Evolutionary conservation across 2,113 vertebrate genomes (phyloP), one percentile per base, ranked within the genome.

Genomic region (Aptenodytes patagonicus): DNA sequence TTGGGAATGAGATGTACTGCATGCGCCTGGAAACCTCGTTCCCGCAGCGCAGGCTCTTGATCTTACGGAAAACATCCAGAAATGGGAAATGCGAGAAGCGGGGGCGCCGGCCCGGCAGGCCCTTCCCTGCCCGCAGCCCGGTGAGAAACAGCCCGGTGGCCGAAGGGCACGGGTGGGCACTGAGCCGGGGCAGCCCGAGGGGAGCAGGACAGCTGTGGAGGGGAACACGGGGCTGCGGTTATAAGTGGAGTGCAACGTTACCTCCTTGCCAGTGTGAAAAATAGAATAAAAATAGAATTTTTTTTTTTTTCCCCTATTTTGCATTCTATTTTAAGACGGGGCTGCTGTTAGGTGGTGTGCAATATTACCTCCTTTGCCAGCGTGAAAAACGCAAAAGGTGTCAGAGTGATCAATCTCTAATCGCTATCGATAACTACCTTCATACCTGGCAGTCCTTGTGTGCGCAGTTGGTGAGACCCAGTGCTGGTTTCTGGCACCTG

Each of bases 11-110:
- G n/a, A 20, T 2, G 68, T 1, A 7, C 81, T 17, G 51, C 42
- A 5, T 1, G 25, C 2, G 12, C 19, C 40, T 5, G 34, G 6
- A 7, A 7, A 3, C 19, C 54, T 3, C 2, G 7, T 7, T 28
- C 36, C n/a, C 4, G 10, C 54, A 15, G 42, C 10, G 8, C 10
- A 14, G 25, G 6, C 11, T 11, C 54, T 11, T 14, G 10, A 2
- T 3, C 14, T 31, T 1, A 4, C 1, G 7, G 14, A 6, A 34
- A 46, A 15, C 28, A 8, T 25, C 15, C 16, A 6, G 25, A 14
- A 11, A 13, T 2, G 54, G 29, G 28, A 17, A 6, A 13, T 3
- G 29, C 8, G 16, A 11, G 42, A 6, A 14, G 62, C 6, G 11
- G 17, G n/a, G 13, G 6, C 6, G 8, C 14, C 5, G 25, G 6